These are phyloP conservation scores for Balanococcus diminutus DNA, from an alignment of 2,888 invertebrate genomes.

Conservation along the genomic window DNA sequence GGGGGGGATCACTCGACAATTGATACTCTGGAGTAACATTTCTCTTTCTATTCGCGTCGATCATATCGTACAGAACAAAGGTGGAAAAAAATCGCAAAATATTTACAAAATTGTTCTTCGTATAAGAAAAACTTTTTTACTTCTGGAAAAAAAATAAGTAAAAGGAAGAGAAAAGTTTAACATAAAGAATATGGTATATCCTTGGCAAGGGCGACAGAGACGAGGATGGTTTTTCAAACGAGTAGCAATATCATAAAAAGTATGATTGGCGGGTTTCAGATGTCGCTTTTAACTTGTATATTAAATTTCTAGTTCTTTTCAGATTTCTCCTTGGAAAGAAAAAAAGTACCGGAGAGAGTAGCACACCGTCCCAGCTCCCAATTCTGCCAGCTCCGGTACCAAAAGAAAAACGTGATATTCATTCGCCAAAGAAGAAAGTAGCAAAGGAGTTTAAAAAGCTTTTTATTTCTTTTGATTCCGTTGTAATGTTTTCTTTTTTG, in stretches of 20 bases:
- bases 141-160: neutral
- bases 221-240: conserved; percentile 29
- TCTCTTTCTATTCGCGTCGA: neutral
- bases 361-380: neutral
- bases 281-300: conserved; percentile 43
- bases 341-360: neutral
- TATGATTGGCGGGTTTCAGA: conserved; percentile 42
- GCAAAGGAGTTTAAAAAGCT: conserved; percentile 39
- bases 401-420: conserved; percentile 41
- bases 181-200: conserved; percentile 11
- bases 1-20: neutral
- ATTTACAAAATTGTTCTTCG: conserved; percentile 20
- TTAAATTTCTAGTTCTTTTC: conserved; percentile 37
- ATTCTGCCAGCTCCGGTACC: neutral
- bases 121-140: conserved; percentile 23
- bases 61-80: neutral
- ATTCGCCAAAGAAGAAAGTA: conserved; percentile 36
- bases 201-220: neutral
- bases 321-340: conserved; percentile 7
- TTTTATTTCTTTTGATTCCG: conserved; percentile 40
- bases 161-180: neutral
- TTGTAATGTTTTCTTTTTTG: conserved; percentile 21
- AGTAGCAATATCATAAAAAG: conserved; percentile 39
- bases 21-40: neutral
- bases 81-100: neutral